Conservation (phyloP, 2,113 vertebrate species). For the Gobio gobio region DNA sequence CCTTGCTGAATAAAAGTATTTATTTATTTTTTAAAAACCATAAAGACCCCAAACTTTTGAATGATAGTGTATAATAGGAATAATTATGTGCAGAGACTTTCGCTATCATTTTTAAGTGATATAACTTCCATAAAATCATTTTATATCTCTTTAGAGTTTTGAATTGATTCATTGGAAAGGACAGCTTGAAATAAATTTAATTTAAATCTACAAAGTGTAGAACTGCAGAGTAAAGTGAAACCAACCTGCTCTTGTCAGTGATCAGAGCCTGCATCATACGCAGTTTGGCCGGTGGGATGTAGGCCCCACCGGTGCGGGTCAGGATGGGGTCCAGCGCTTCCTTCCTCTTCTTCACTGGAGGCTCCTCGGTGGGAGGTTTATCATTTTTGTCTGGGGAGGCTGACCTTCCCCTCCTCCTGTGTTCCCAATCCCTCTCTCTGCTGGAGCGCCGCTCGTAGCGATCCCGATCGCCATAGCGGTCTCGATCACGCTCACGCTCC, state of each 20-base stretch:
- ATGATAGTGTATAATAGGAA: not conserved
- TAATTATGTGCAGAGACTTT: not conserved
- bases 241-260: constrained; percentile 94
- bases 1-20: not conserved
- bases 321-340: constrained; percentile 94
- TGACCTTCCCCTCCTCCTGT: constrained; percentile 76
- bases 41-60: not conserved
- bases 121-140: not conserved
- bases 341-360: constrained; percentile 89
- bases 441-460: constrained; percentile 60
- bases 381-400: constrained; percentile 75
- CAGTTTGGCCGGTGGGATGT: constrained; percentile 96
- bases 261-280: constrained; percentile 98
- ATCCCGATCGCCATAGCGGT: constrained; percentile 62
- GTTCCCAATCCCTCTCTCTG: constrained; percentile 55
- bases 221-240: not conserved
- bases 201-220: not conserved
- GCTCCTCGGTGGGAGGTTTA: constrained; percentile 70
- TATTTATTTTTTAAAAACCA: not conserved
- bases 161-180: not conserved
- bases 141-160: not conserved
- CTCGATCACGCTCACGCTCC: constrained; percentile 56
- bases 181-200: not conserved
- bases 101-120: not conserved
- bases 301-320: constrained; percentile 93